Conservation (phyloP, 2,113 vertebrate species). For the Scalopus aquaticus region DNA sequence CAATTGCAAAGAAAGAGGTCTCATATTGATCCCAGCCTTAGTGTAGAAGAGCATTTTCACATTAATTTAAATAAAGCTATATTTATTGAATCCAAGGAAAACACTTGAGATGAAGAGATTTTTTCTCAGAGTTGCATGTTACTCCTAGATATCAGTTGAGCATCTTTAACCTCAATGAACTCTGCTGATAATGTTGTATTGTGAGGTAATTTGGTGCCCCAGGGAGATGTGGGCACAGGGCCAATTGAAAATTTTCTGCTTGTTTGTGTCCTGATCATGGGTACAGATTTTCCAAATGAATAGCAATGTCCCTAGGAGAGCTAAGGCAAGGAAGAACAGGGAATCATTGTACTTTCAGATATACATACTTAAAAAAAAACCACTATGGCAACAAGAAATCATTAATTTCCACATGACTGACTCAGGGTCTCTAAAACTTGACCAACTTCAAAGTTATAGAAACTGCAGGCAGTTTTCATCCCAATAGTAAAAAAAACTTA, state of each 20-base stretch:
- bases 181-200: not conserved
- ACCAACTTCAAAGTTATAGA: not conserved
- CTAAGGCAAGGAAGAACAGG: not conserved
- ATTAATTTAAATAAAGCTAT: not conserved
- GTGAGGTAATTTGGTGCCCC: not conserved
- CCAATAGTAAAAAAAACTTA: not conserved
- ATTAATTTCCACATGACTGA: not conserved
- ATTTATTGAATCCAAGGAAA: slow-evolving; percentile 2
- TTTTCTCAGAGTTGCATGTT: not conserved
- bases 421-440: not conserved
- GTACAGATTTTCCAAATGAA: not conserved
- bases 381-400: not conserved
- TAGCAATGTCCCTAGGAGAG: not conserved
- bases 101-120: not conserved
- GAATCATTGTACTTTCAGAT: not conserved
- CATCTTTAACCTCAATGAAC: not conserved
- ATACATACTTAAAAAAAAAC: not conserved
- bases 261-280: not conserved
- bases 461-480: not conserved
- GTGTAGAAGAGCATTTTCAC: slow-evolving; percentile 6
- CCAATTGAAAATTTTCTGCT: not conserved
- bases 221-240: not conserved
- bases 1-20: slow-evolving; percentile 1
- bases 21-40: not conserved
- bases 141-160: not conserved